Evolutionary conservation across 2,113 vertebrate genomes (phyloP).

Genomic region (Urocitellus parryii): DNA sequence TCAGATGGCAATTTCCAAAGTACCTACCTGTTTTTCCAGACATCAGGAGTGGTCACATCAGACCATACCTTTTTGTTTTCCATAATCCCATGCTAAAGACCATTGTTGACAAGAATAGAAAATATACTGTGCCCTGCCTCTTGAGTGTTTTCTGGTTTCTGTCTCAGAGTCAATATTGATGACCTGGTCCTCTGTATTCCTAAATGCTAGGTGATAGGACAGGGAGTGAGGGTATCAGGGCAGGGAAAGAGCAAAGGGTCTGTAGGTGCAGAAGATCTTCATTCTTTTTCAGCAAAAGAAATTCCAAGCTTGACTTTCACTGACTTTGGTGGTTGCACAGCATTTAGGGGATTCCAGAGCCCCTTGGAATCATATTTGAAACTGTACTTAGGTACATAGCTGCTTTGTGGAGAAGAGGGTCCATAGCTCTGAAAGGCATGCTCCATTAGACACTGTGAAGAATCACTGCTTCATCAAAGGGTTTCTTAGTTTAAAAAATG

Average conservation of each 20-base stretch:
- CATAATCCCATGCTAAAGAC: neutral
- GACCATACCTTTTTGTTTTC: neutral
- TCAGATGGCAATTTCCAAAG: constrained; percentile 43
- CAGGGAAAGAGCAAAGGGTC: neutral
- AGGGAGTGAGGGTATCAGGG: neutral
- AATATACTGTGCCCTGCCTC: neutral
- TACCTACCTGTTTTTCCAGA: constrained; percentile 4
- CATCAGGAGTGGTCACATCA: neutral
- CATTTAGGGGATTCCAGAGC: neutral
- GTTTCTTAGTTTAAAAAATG: neutral
- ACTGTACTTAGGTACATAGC: neutral
- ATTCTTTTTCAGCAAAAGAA: neutral
- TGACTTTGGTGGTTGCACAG: neutral
- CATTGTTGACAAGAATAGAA: constrained; percentile 17
- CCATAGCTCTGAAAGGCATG: neutral
- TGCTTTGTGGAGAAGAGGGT: neutral
- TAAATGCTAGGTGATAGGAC: neutral
- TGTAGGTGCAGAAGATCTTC: neutral
- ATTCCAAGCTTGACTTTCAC: neutral
- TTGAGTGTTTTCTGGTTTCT: neutral
- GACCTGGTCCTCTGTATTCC: neutral
- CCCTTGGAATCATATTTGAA: neutral
- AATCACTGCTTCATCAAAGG: neutral
- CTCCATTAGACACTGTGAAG: neutral
- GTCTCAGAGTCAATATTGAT: neutral